Conservation (phyloP, 2,797 vertebrate genomes). For the Gadopsis bispinosus region DNA sequence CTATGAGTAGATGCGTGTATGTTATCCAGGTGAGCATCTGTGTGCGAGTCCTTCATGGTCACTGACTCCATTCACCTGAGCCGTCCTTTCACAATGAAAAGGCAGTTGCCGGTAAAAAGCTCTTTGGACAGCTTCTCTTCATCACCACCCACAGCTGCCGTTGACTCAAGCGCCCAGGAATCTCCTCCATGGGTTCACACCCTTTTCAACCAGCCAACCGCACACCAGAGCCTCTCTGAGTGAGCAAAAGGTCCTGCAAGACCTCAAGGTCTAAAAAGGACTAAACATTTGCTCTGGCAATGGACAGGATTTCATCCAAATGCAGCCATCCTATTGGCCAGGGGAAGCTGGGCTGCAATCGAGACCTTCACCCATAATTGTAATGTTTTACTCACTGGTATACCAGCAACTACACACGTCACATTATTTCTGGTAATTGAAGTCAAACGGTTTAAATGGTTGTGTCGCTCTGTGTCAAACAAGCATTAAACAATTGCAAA, state of each 20-base stretch:
- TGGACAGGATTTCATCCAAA: constrained; percentile 1
- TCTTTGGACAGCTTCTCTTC: constrained; percentile 75
- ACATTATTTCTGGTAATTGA: not conserved
- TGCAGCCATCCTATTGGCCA: not conserved
- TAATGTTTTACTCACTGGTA: not conserved
- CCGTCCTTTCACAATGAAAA: constrained; percentile 71
- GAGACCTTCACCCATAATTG: constrained; percentile 5
- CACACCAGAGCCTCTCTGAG: constrained; percentile 37
- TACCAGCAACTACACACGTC: not conserved
- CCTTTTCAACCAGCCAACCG: constrained; percentile 61
- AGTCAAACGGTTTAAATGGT: not conserved
- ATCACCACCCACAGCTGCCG: constrained; percentile 79
- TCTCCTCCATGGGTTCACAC: constrained; percentile 75
- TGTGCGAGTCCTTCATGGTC: constrained; percentile 73
- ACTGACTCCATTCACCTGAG: constrained; percentile 82
- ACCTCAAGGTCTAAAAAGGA: constrained; percentile 39
- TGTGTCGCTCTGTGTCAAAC: not conserved
- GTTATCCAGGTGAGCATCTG: constrained; percentile 36
- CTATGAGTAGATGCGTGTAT: constrained; percentile 12
- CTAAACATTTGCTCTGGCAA: constrained; percentile 38
- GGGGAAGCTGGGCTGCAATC: not conserved
- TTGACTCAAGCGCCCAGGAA: constrained; percentile 81
- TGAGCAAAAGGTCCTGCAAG: constrained; percentile 39
- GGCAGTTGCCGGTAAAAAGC: constrained; percentile 60
- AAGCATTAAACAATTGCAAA: not conserved